phyloP scores from a whole-genome alignment of 2,888 invertebrate species.

The Hanleya hanleyi region DNA sequence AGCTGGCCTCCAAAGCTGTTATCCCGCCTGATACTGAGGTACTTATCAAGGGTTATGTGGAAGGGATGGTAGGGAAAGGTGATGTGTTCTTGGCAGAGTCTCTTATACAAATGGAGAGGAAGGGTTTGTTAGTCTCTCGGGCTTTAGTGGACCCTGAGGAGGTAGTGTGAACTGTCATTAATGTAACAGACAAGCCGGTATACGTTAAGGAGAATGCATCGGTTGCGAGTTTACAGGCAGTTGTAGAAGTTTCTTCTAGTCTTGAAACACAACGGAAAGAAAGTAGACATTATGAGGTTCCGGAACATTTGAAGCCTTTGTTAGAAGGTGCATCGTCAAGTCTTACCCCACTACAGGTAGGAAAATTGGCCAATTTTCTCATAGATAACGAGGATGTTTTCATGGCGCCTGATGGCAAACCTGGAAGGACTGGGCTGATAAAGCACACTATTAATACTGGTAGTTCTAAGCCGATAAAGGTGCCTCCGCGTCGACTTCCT shows the following conservation, averaged over 20 bases:
- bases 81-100: conserved; percentile 8
- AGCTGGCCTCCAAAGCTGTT: background rate
- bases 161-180: conserved; percentile 17
- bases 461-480: background rate
- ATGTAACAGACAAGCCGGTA: conserved; percentile 17
- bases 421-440: background rate
- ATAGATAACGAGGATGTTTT: background rate
- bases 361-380: background rate
- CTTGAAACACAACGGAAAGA: background rate
- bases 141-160: background rate
- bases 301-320: background rate
- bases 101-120: background rate
- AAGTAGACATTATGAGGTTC: background rate
- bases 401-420: background rate
- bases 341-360: background rate
- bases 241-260: background rate
- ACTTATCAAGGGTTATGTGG: conserved; percentile 10
- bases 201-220: conserved; percentile 13
- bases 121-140: conserved; percentile 15
- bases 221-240: conserved; percentile 9
- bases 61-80: background rate
- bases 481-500: background rate
- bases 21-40: conserved; percentile 17
- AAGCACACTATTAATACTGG: background rate
- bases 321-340: background rate